A percentile compares a stretch with the other conserved stretches of the same genome.
Conservation (phyloP, 2,888 invertebrate genomes). For the Heliconius ismenius region DNA sequence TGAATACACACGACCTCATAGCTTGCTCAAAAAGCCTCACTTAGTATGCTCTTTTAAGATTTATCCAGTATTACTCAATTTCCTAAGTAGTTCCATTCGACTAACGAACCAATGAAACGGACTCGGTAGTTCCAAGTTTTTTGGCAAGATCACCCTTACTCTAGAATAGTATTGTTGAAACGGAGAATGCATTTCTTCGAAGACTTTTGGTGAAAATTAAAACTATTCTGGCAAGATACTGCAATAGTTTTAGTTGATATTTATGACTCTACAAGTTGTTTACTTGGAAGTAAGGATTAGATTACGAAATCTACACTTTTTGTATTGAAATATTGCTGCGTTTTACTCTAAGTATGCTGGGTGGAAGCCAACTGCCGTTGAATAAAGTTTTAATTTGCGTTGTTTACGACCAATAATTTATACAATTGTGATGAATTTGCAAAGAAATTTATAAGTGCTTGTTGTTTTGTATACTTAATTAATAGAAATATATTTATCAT, state of each 20-base stretch:
- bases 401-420: constrained; percentile 22
- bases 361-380: constrained; percentile 8
- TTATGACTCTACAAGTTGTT: constrained; percentile 38
- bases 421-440: constrained; percentile 20
- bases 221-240: constrained; percentile 60
- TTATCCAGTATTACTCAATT: constrained; percentile 61
- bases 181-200: constrained; percentile 53
- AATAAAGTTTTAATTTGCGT: constrained; percentile 23
- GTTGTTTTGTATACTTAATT: background rate
- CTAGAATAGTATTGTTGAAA: constrained; percentile 46
- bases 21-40: constrained; percentile 33
- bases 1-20: constrained; percentile 31
- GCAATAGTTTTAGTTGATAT: constrained; percentile 45
- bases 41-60: constrained; percentile 41
- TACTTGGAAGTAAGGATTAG: constrained; percentile 14
- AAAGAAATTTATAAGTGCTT: constrained; percentile 8
- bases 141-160: constrained; percentile 56
- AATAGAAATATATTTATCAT: background rate
- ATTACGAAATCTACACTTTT: constrained; percentile 25
- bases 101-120: constrained; percentile 60
- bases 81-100: constrained; percentile 59
- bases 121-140: constrained; percentile 56
- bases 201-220: constrained; percentile 54
- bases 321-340: constrained; percentile 28
- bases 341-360: constrained; percentile 16